phyloP scores from a whole-genome alignment of 92 coral and sea anemone genomes.

The Phenganax stokvisi region DNA sequence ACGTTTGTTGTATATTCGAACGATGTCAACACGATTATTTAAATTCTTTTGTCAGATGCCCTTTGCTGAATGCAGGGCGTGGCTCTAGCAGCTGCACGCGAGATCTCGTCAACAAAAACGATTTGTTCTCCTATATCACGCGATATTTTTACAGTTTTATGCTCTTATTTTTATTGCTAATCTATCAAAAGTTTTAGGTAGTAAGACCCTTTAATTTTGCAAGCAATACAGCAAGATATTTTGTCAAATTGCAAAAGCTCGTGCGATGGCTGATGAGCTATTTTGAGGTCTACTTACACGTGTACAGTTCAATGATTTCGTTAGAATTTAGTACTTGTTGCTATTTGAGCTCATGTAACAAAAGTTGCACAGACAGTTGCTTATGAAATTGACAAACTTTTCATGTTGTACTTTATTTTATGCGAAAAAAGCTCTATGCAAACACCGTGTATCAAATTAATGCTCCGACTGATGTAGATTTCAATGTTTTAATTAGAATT shows the following conservation, averaged over 20 bases:
- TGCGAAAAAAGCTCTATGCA: neutral
- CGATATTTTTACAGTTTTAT: neutral
- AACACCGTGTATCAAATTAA: no score
- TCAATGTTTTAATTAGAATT: no score
- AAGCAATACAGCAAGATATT: neutral
- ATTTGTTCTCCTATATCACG: neutral
- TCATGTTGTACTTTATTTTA: neutral
- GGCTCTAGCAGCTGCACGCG: conserved; percentile 26
- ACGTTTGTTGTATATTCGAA: conserved; percentile 2
- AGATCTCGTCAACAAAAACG: neutral
- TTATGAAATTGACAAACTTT: neutral
- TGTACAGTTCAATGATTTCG: no score
- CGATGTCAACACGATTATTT: conserved; percentile 6
- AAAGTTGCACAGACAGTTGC: neutral
- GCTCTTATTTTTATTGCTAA: neutral
- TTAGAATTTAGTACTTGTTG: neutral
- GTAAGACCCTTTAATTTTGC: neutral
- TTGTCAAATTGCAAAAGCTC: neutral
- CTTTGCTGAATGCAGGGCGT: conserved; percentile 21
- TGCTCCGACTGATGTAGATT: no score
- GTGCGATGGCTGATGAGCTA: neutral
- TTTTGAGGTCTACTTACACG: no score
- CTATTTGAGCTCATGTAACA: neutral
- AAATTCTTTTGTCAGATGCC: conserved; percentile 26
- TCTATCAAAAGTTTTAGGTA: neutral